These are phyloP conservation scores for Platyura marginata DNA, from an alignment of 1,140 invertebrate species.

Conservation along the genomic window DNA sequence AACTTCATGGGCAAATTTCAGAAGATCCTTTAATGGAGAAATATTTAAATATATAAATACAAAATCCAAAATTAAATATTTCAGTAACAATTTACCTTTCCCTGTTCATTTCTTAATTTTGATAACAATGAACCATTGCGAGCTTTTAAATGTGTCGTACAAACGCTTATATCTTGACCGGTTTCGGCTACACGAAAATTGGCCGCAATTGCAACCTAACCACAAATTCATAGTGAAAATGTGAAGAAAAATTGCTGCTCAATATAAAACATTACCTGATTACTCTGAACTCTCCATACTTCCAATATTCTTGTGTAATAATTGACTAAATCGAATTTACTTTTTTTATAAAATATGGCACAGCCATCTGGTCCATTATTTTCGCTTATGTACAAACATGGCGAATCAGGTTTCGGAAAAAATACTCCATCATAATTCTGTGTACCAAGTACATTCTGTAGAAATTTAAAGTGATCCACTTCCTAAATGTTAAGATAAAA, in stretches of 20 bases:
- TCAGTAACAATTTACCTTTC: constrained; percentile 22
- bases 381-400: constrained; percentile 49
- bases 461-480: constrained; percentile 58
- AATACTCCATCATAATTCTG: constrained; percentile 54
- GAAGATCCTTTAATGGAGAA: constrained; percentile 27
- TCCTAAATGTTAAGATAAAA: constrained; percentile 35
- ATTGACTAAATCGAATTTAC: constrained; percentile 39
- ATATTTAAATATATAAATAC: not conserved
- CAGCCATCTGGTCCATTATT: constrained; percentile 69
- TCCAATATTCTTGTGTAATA: constrained; percentile 41
- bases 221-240: too few relatives aligned
- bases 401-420: constrained; percentile 61
- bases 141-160: constrained; percentile 62
- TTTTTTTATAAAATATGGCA: constrained; percentile 49
- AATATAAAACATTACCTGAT: too few relatives aligned
- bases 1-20: constrained; percentile 37
- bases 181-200: constrained; percentile 32
- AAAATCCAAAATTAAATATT: not conserved
- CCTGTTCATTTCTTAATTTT: constrained; percentile 53
- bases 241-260: too few relatives aligned
- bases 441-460: constrained; percentile 36
- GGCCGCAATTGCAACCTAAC: constrained; percentile 43
- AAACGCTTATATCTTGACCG: constrained; percentile 41
- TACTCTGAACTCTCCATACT: constrained; percentile 47
- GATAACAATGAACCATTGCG: constrained; percentile 46